phyloP scores from a whole-genome alignment of 2,888 invertebrate species.

The Ornithoptera priamus region DNA sequence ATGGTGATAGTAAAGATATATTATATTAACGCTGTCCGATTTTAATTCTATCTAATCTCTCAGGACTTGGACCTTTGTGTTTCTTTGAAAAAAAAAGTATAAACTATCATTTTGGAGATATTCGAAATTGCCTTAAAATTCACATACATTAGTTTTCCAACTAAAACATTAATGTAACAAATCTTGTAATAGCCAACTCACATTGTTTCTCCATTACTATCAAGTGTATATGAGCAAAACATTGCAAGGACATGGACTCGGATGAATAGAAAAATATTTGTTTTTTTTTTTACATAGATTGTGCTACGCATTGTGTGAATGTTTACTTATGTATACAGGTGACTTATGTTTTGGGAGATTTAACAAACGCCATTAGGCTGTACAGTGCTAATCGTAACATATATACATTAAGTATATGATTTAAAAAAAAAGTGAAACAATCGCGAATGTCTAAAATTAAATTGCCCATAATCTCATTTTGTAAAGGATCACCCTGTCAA shows the following conservation, averaged over 20 bases:
- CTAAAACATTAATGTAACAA: slow-evolving; percentile 3
- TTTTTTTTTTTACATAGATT: slow-evolving; percentile 39
- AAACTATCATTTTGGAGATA: slow-evolving; percentile 18
- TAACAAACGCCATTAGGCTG: background rate
- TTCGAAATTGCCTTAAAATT: slow-evolving; percentile 33
- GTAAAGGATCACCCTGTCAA: slow-evolving; percentile 54
- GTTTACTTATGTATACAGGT: slow-evolving; percentile 31
- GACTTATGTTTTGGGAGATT: slow-evolving; percentile 7
- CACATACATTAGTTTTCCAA: slow-evolving; percentile 7
- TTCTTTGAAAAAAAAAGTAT: background rate
- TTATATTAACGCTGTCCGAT: too few species aligned
- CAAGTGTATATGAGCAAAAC: slow-evolving; percentile 9
- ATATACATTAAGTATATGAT: slow-evolving; percentile 5
- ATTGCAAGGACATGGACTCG: slow-evolving; percentile 23
- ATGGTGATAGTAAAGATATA: too few species aligned
- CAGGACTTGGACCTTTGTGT: background rate
- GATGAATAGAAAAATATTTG: slow-evolving; percentile 42
- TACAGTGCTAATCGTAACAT: slow-evolving; percentile 1
- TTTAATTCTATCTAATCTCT: background rate
- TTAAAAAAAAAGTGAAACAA: slow-evolving; percentile 5
- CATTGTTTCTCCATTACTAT: slow-evolving; percentile 10
- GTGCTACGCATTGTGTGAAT: slow-evolving; percentile 48
- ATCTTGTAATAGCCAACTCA: slow-evolving; percentile 10
- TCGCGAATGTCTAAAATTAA: slow-evolving; percentile 9
- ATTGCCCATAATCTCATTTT: slow-evolving; percentile 50